Evolutionary conservation across 2,797 vertebrate genomes (phyloP).

Genomic region (Ambastaia sidthimunki): DNA sequence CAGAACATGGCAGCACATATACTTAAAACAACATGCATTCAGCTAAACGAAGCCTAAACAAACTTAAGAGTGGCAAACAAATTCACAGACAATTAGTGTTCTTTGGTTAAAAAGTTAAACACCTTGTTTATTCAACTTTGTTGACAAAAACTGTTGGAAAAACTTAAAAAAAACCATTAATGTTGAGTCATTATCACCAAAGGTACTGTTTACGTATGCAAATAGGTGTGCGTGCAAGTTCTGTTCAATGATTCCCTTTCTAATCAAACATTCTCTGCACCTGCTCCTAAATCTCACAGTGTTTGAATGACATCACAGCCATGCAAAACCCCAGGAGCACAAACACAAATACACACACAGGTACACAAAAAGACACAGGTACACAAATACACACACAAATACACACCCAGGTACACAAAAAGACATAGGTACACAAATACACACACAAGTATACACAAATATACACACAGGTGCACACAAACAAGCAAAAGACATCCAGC

Average conservation of each 20-base stretch:
- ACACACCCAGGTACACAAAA: no score
- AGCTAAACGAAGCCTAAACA: neutral
- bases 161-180: no score
- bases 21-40: neutral
- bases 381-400: neutral
- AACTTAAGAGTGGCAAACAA: no score
- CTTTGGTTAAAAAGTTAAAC: no score
- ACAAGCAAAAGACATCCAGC: neutral
- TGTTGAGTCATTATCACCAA: neutral
- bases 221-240: conserved; percentile 3
- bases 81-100: neutral
- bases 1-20: neutral
- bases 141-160: no score
- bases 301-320: conserved; percentile 5
- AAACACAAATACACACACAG: neutral
- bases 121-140: no score
- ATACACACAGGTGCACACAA: neutral
- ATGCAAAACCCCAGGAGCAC: conserved; percentile 4
- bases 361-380: no score
- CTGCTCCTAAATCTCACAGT: neutral
- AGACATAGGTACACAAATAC: neutral
- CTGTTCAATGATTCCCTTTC: neutral
- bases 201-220: conserved; percentile 3
- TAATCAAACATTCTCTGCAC: conserved; percentile 6
- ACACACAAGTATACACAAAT: neutral